Conservation (phyloP, 37 sponge, comb jelly and placozoan species). For the Diacarnus erythraeanus region DNA sequence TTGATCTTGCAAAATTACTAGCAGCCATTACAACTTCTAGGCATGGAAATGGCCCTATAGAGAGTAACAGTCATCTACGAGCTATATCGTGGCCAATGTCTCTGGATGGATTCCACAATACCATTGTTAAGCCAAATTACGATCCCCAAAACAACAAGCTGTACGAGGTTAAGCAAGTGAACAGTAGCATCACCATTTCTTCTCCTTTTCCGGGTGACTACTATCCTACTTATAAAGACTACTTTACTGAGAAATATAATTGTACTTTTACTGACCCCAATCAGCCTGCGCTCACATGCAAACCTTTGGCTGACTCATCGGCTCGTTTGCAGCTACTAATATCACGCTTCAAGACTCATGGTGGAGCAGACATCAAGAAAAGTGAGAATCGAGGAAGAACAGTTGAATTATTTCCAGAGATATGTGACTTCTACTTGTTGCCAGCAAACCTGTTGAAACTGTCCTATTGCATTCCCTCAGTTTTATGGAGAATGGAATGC, state of each 20-base stretch:
- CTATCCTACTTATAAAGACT: slow-evolving; percentile 37
- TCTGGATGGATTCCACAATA: slow-evolving; percentile 14
- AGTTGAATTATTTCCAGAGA: slow-evolving; percentile 57
- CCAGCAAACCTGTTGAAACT: slow-evolving; percentile 57
- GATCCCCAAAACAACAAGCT: background rate
- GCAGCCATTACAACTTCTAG: background rate
- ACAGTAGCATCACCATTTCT: slow-evolving; percentile 19
- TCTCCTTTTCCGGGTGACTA: slow-evolving; percentile 4
- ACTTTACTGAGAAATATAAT: slow-evolving; percentile 55
- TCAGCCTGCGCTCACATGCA: slow-evolving; percentile 64
- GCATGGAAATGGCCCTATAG: background rate
- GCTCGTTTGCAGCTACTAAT: slow-evolving; percentile 43
- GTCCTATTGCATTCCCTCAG: slow-evolving; percentile 74
- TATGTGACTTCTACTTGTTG: slow-evolving; percentile 62
- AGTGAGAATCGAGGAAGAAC: background rate
- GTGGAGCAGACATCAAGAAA: slow-evolving; percentile 35
- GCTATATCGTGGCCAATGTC: slow-evolving; percentile 36
- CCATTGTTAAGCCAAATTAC: slow-evolving; percentile 9
- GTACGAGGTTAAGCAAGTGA: slow-evolving; percentile 35
- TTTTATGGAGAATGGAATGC: slow-evolving; percentile 86
- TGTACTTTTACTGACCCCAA: slow-evolving; percentile 10
- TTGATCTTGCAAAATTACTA: slow-evolving; percentile 2
- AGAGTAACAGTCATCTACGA: background rate
- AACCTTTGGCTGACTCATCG: slow-evolving; percentile 6
- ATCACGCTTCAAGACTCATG: slow-evolving; percentile 50